Percentiles rank a stretch among this genome's conserved stretches.
Evolutionary conservation across 2,888 invertebrate genomes (phyloP).

Genomic region (Limnephilus rhombicus): DNA sequence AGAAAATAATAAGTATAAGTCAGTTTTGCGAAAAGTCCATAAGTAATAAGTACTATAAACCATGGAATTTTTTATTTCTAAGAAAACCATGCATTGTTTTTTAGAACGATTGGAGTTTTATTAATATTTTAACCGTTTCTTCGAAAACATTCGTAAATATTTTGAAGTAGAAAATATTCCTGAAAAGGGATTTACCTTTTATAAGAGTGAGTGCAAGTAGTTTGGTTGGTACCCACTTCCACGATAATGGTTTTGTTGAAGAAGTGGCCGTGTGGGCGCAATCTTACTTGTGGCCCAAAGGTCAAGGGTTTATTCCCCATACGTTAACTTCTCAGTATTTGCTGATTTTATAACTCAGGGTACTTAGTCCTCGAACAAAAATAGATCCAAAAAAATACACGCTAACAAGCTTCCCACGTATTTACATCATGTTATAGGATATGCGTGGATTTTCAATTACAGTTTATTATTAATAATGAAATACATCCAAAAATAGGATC

Average conservation of each 20-base stretch:
- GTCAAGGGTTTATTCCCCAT: neutral
- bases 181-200: neutral
- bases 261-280: neutral
- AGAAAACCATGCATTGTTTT: neutral
- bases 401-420: neutral
- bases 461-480: neutral
- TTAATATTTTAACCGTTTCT: neutral
- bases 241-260: neutral
- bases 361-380: neutral
- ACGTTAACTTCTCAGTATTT: neutral
- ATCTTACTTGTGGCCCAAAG: constrained; percentile 4
- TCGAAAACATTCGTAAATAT: neutral
- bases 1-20: neutral
- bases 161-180: neutral
- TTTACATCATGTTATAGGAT: neutral
- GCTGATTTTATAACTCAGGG: neutral
- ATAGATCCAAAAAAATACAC: neutral
- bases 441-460: neutral
- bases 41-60: neutral
- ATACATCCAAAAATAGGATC: neutral
- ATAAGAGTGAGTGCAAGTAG: neutral
- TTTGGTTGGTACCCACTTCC: neutral
- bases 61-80: neutral
- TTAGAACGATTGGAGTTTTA: neutral
- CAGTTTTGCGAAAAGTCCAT: neutral